Conservation (phyloP, 1,140 invertebrate species). For the Liolophura sinensis region DNA sequence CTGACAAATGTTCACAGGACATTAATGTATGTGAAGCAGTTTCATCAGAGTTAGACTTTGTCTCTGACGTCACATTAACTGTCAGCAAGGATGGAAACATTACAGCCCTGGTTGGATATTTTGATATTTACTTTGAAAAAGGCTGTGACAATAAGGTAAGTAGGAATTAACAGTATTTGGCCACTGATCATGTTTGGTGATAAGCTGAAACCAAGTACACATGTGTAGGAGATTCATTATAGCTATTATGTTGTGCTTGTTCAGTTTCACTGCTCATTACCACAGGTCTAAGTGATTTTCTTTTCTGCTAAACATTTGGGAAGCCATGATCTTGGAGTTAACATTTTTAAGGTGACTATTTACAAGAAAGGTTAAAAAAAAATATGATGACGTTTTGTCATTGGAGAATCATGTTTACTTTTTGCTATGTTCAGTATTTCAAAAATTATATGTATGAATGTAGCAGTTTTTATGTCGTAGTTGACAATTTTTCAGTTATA, state of each 20-base stretch:
- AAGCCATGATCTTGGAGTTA: neutral
- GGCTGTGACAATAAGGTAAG: slow-evolving; percentile 35
- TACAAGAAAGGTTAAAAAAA: slow-evolving; percentile 62
- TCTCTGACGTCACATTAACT: slow-evolving; percentile 30
- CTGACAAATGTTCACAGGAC: slow-evolving; percentile 33
- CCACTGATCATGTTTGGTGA: too few species aligned
- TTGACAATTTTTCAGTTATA: too few species aligned
- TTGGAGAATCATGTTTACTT: slow-evolving; percentile 7
- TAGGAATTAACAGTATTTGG: neutral
- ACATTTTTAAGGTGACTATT: slow-evolving; percentile 57
- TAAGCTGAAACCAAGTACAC: too few species aligned
- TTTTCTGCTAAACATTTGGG: neutral
- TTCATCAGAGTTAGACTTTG: slow-evolving; percentile 48
- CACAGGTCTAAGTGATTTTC: too few species aligned
- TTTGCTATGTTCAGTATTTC: neutral
- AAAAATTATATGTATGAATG: neutral
- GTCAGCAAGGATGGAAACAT: slow-evolving; percentile 32
- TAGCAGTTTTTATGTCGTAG: too few species aligned
- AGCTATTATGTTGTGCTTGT: too few species aligned
- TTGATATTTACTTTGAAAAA: slow-evolving; percentile 49
- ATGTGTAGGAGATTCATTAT: too few species aligned
- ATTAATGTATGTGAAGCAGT: slow-evolving; percentile 39
- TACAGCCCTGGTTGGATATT: slow-evolving; percentile 53
- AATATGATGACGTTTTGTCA: neutral
- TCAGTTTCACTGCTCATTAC: too few species aligned